These are phyloP conservation scores for Dorcus parallelipipedus DNA, from an alignment of 2,888 invertebrate genomes.

Conservation along the genomic window DNA sequence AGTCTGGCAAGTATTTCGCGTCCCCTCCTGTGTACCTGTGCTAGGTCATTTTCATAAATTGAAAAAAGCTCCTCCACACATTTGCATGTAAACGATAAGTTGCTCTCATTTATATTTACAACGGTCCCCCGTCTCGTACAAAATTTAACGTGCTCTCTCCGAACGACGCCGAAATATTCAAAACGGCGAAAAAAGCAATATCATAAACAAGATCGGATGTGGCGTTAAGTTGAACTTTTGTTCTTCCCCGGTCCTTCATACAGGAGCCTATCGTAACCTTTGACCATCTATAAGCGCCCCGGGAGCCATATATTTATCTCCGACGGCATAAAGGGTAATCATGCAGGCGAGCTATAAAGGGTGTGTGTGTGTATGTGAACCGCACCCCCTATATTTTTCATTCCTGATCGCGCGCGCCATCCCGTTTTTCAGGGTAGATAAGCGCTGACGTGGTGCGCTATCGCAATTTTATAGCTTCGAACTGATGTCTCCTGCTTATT, in stretches of 20 bases:
- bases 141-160: neutral
- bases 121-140: neutral
- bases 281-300: conserved; percentile 19
- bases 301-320: conserved; percentile 14
- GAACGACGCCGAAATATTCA: neutral
- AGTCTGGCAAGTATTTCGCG: too few relatives aligned
- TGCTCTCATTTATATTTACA: too few relatives aligned
- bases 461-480: too few relatives aligned
- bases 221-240: neutral
- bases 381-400: neutral
- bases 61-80: neutral
- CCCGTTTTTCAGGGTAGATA: neutral
- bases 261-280: conserved; percentile 14
- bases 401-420: neutral
- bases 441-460: too few relatives aligned
- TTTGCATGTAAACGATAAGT: too few relatives aligned
- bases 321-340: conserved; percentile 19
- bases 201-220: neutral
- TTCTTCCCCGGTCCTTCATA: neutral
- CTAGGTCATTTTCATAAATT: neutral
- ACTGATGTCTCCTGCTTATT: too few relatives aligned
- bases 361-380: conserved; percentile 5
- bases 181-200: neutral
- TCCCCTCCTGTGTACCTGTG: too few relatives aligned
- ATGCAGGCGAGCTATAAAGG: conserved; percentile 20